These are phyloP conservation scores for Orchesella flavescens DNA, from an alignment of 2,888 invertebrate species.

Conservation along the genomic window DNA sequence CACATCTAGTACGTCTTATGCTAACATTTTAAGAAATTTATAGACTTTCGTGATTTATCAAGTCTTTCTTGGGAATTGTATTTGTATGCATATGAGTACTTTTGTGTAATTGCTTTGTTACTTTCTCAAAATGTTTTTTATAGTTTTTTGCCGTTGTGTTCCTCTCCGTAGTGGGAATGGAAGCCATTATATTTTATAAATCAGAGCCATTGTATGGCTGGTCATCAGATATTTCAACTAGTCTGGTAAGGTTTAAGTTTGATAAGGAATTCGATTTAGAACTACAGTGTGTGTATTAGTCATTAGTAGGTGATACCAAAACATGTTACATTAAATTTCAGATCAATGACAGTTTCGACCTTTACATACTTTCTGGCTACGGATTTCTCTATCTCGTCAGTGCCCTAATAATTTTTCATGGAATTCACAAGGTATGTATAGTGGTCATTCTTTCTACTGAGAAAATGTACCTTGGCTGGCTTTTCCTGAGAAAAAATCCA, in stretches of 20 bases:
- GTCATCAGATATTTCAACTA: conserved; percentile 55
- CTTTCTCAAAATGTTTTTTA: background rate
- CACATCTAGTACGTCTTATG: conserved; percentile 58
- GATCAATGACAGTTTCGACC: conserved; percentile 49
- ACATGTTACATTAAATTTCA: conserved; percentile 24
- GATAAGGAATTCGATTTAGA: too few species aligned
- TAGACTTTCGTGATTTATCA: too few species aligned
- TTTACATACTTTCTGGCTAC: conserved; percentile 56
- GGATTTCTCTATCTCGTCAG: conserved; percentile 58
- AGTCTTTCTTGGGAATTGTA: too few species aligned
- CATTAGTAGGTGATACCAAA: too few species aligned
- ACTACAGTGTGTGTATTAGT: too few species aligned
- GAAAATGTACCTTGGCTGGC: background rate
- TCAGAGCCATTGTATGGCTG: conserved; percentile 55
- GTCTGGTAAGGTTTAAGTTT: conserved; percentile 22
- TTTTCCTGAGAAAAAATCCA: background rate
- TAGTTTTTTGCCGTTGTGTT: conserved; percentile 66
- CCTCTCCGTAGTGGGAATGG: conserved; percentile 59
- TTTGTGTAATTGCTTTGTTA: background rate
- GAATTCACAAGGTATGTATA: conserved; percentile 61
- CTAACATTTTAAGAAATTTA: too few species aligned
- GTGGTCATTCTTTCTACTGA: background rate
- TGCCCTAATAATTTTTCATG: conserved; percentile 61
- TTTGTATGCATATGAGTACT: conserved; percentile 1
- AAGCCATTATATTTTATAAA: conserved; percentile 57